phyloP scores from a whole-genome alignment of 1,140 invertebrate genomes.

The Zaprionus taronus region DNA sequence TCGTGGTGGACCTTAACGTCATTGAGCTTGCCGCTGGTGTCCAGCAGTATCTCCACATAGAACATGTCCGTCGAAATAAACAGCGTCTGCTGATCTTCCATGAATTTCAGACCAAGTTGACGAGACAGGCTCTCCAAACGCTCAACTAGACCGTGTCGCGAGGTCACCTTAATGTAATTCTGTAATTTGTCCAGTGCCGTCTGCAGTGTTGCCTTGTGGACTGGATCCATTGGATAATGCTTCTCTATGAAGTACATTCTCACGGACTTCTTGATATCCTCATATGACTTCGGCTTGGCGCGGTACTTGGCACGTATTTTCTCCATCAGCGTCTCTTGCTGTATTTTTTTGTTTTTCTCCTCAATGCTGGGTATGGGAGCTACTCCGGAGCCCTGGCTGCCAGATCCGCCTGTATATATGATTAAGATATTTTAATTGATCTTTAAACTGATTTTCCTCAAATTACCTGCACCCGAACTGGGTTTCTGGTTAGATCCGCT shows the following conservation, averaged over 20 bases:
- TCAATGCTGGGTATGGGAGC: constrained; percentile 56
- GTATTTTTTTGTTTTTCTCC: constrained; percentile 70
- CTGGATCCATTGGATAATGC: constrained; percentile 93
- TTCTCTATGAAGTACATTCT: constrained; percentile 92
- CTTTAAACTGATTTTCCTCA: not conserved
- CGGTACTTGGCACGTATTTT: constrained; percentile 66
- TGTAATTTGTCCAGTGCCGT: constrained; percentile 96
- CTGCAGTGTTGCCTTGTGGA: constrained; percentile 93
- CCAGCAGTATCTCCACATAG: constrained; percentile 95
- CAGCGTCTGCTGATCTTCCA: constrained; percentile 85
- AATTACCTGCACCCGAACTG: constrained; percentile 11
- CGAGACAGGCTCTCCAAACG: constrained; percentile 95
- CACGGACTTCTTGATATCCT: constrained; percentile 93
- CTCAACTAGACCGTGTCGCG: constrained; percentile 95
- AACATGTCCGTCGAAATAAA: constrained; percentile 99
- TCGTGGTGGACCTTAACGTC: constrained; percentile 91
- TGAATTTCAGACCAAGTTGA: constrained; percentile 89
- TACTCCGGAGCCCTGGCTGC: not conserved
- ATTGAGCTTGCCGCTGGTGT: constrained; percentile 91
- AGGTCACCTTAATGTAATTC: constrained; percentile 96
- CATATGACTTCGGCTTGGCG: constrained; percentile 89
- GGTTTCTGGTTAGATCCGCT: constrained; percentile 1
- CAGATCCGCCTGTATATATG: not conserved
- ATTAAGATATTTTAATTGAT: not conserved
- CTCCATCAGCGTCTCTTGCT: constrained; percentile 71